A percentile compares a stretch with the other conserved stretches of the same genome.
Conservation (phyloP, 2,113 vertebrate genomes). For the Grammomys dolichurus region DNA sequence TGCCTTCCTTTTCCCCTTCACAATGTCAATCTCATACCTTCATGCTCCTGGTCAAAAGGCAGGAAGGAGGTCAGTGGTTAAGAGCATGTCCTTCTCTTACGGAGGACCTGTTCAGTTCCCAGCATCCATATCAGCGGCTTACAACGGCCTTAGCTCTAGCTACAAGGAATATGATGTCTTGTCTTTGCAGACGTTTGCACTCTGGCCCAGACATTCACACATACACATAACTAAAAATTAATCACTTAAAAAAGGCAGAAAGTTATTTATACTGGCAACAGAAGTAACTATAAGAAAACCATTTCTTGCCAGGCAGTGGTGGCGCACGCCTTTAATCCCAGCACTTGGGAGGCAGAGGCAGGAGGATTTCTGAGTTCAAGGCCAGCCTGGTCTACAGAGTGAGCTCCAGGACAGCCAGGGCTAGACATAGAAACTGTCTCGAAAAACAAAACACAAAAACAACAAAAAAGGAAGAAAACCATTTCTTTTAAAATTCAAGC, state of each 20-base stretch:
- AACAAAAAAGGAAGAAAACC: neutral
- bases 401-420: no score
- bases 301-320: no score
- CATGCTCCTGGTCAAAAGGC: constrained; percentile 16
- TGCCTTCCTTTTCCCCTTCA: neutral
- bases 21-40: constrained; percentile 28
- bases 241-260: neutral
- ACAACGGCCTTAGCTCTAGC: neutral
- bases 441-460: no score
- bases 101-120: neutral
- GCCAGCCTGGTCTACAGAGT: no score
- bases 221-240: neutral
- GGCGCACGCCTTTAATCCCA: no score
- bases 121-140: neutral
- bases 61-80: neutral
- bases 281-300: neutral
- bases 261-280: constrained; percentile 7
- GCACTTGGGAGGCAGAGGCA: no score
- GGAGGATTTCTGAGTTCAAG: no score
- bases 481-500: neutral
- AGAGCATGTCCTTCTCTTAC: neutral
- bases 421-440: no score
- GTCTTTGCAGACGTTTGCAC: neutral
- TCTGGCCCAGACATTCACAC: neutral
- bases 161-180: neutral